Evolutionary conservation across 2,888 invertebrate genomes (phyloP), one percentile per base, ranked within the genome.

Genomic region (Polia nebulosa): DNA sequence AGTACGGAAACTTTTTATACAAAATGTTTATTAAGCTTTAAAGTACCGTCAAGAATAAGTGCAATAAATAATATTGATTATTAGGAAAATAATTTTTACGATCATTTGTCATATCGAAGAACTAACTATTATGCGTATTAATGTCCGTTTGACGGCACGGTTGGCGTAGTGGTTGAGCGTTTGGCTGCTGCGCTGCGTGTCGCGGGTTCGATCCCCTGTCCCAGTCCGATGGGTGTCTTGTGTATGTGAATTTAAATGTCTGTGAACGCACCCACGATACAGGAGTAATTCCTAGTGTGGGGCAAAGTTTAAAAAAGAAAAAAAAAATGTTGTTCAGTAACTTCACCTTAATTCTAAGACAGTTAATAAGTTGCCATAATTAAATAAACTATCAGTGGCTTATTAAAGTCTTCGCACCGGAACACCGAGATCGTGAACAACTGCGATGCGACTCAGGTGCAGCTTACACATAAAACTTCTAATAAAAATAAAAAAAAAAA

Each of bases 391-490:
- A 15, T 22, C n/a, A 9, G 52, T 9, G 15, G 11, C 17, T 15
- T 58, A 17, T 32, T 1, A 15, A 32, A 55, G 13, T n/a, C 5
- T 9, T 29, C 25, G 39, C 34, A 25, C 25, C 15, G 9, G 34
- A 20, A 8, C 29, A 17, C 9, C 11, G 15, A 39, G 20, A 15
- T n/a, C 20, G 11, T 22, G 13, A 20, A 34, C n/a, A 22, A 36
- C 11, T n/a, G 1, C 13, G 13, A 8, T 11, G 22, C 25, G 52
- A 29, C 39, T 32, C 52, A 9, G 11, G 15, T 34, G 63, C 44
- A 45, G 9, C 51, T 41, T 36, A 25, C 15, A 20, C 27, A 65
- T 80, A 59, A 71, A 77, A 69, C 55, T 49, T 75, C 56, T 36
- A 52, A 75, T 70, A 56, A 59, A 52, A 67, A n/a, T n/a, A n/a